phyloP scores from a whole-genome alignment of 2,888 invertebrate species.

The Dichetophora obliterata region DNA sequence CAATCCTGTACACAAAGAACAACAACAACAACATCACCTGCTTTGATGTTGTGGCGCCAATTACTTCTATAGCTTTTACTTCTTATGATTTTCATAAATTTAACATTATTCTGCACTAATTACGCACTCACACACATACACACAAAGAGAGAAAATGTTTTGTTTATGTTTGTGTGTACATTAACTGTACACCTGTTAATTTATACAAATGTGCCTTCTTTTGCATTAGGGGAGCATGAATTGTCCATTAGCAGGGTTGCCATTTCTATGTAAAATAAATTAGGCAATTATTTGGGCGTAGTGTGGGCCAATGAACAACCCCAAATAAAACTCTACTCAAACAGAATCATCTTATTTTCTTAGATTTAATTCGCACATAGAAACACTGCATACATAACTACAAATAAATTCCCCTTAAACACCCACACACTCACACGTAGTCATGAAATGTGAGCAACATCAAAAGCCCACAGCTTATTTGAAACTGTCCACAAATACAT shows the following conservation, averaged over 20 bases:
- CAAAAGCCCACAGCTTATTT: constrained; percentile 4
- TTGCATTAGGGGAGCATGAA: constrained; percentile 25
- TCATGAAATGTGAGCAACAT: background rate
- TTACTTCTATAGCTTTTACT: constrained; percentile 28
- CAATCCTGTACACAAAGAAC: too few relatives aligned
- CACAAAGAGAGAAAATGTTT: too few relatives aligned
- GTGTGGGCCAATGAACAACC: too few relatives aligned
- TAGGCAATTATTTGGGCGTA: background rate
- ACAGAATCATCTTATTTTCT: too few relatives aligned
- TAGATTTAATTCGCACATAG: too few relatives aligned
- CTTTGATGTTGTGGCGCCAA: too few relatives aligned
- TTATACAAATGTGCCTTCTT: constrained; percentile 16
- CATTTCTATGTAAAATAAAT: constrained; percentile 13
- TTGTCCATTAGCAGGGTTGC: constrained; percentile 34
- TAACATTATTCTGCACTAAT: constrained; percentile 41
- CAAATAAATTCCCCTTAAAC: too few relatives aligned
- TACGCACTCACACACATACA: constrained; percentile 31
- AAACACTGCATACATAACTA: too few relatives aligned
- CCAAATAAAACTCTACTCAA: too few relatives aligned
- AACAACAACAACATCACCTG: too few relatives aligned
- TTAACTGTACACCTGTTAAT: background rate
- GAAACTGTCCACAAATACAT: constrained; percentile 16
- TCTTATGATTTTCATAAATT: constrained; percentile 35
- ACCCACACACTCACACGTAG: constrained; percentile 24
- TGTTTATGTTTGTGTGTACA: background rate